Evolutionary conservation across 2,797 vertebrate genomes (phyloP), one percentile per base, ranked within the genome.

Genomic region (Sebastolobus altivelis): DNA sequence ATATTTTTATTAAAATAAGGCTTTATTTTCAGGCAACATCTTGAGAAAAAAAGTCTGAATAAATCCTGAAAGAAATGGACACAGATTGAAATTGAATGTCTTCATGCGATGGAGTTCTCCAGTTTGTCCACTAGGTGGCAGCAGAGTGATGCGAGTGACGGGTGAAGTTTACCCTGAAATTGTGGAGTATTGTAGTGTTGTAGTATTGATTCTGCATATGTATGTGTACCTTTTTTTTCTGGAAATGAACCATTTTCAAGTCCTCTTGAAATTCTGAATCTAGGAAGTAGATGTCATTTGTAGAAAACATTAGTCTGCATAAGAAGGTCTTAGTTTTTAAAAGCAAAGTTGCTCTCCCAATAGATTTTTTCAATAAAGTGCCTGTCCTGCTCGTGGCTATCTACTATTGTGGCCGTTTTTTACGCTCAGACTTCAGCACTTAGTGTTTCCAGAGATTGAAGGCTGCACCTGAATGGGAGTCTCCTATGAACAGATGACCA

Each of bases 381-480:
- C 18, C 70, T 73, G 69, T 85, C 88, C 88, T 86, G 79, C 80
- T 87, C 38, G 66, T 80, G 56, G 79, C 66, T 38, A 14, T 65
- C 79, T 77, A 76, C 87, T 87, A 85, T 87, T 88, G 56, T 74
- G 85, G 46, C 59, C 62, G 11, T 87, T 86, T 89, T 78, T 85
- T 71, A 85, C 75, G 69, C 63, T 81, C 90, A 84, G 85, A 80
- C 88, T 77, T 84, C 81, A 90, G 90, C 93, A 86, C 82, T 92
- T 91, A 92, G 89, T 87, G 92, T 95, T 93, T 92, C 90, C 90
- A 89, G 93, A 89, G 89, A 95, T 93, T 93, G 93, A 96, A 96
- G 93, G 95, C 94, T 96, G 77, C 80, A 91, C 92, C 95, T 95
- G 94, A 95, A 95, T 93, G 94, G 90, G 92, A 93, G 95, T 94